Percentiles rank a stretch among this genome's conserved stretches.
phyloP scores from a whole-genome alignment of 2,888 invertebrate species.

The Cinara cedri region DNA sequence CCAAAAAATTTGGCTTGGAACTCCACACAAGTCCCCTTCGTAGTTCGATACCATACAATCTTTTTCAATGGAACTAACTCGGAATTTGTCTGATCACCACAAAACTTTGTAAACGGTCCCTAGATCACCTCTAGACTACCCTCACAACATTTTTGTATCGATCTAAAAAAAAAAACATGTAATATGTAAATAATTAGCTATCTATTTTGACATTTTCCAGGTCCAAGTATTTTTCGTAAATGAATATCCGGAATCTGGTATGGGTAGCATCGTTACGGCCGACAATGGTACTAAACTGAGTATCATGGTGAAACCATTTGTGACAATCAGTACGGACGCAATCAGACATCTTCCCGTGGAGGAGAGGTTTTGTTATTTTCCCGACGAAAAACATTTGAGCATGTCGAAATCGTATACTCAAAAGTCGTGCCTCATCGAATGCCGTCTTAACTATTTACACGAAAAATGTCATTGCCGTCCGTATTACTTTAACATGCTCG shows the following conservation, averaged over 20 bases:
- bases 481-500: slow-evolving; percentile 60
- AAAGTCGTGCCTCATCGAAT: slow-evolving; percentile 60
- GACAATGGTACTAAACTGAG: slow-evolving; percentile 59
- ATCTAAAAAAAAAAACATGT: too few species aligned
- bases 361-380: slow-evolving; percentile 60
- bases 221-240: slow-evolving; percentile 60
- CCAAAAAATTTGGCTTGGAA: too few species aligned
- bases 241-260: slow-evolving; percentile 61
- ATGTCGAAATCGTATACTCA: slow-evolving; percentile 60
- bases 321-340: slow-evolving; percentile 60
- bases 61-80: too few species aligned
- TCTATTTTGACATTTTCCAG: too few species aligned
- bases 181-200: too few species aligned
- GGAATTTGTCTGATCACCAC: too few species aligned
- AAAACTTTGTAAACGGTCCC: too few species aligned
- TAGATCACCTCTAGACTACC: too few species aligned
- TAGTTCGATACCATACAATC: too few species aligned
- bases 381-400: slow-evolving; percentile 59
- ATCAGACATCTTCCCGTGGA: slow-evolving; percentile 59
- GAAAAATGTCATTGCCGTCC: slow-evolving; percentile 60
- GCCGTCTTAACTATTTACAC: slow-evolving; percentile 60
- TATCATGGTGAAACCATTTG: slow-evolving; percentile 60
- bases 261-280: slow-evolving; percentile 59
- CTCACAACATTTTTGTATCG: not conserved
- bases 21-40: too few species aligned